These are phyloP conservation scores for Synergus laeviventris DNA, from an alignment of 2,888 invertebrate genomes.

Conservation along the genomic window DNA sequence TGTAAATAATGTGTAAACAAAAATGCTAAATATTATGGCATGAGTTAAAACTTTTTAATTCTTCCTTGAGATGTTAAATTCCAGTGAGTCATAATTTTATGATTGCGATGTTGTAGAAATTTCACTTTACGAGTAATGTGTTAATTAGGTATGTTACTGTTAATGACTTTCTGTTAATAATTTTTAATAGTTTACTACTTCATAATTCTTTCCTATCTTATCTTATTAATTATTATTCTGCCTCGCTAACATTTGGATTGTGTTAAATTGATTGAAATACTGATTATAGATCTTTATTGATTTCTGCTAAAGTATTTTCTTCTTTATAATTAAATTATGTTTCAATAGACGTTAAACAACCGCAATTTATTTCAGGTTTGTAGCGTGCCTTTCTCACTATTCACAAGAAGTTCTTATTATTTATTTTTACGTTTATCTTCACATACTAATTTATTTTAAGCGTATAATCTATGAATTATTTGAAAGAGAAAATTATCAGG, in stretches of 20 bases:
- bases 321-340: background rate
- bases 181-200: conserved; percentile 40
- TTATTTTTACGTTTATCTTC: background rate
- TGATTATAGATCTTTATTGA: background rate
- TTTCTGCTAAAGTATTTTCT: background rate
- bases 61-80: conserved; percentile 5
- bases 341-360: background rate
- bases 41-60: background rate
- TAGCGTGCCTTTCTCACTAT: no score
- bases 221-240: conserved; percentile 15
- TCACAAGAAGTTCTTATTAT: background rate
- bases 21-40: background rate
- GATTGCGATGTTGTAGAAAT: conserved; percentile 2
- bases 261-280: background rate
- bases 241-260: conserved; percentile 24
- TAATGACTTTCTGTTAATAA: conserved; percentile 42
- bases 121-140: conserved; percentile 15
- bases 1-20: no score
- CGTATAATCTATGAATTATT: background rate
- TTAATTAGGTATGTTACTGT: conserved; percentile 34
- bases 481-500: no score
- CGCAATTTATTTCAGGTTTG: background rate
- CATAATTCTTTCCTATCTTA: conserved; percentile 36
- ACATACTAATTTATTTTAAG: no score
- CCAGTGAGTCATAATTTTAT: conserved; percentile 14